Base-by-base conservation (phyloP, 1,140 invertebrate species). In the Pygmarrhopalites habei region DNA sequence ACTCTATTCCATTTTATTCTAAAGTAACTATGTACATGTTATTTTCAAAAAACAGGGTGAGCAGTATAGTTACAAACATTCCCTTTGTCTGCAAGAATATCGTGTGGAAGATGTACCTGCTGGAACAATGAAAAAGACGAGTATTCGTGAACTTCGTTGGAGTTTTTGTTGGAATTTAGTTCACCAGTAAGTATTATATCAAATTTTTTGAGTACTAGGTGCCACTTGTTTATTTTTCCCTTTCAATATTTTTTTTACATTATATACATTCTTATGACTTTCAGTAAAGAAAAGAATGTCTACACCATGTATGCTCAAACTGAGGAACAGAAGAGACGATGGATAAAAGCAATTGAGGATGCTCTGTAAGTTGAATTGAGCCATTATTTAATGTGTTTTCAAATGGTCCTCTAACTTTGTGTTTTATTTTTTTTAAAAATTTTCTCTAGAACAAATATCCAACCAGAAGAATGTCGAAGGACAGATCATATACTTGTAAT, bases 301-400 rank as follows among this genome's bases (percentile, higher is more conserved):
- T 95, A 88, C 74, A 95, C 93, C 7, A 83, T 97, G 72, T 92
- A 87, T 75, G 88, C 92, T 1, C 85, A 92, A 73, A 92, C 86
- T 10, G 89, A 92, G 66, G 91, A 94, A 41, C 83, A 86, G 63
- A 89, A 92, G 65, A 80, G 84, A 66, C 88, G 90, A 74, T 96
- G 94, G 92, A 87, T 95, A 19, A 90, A 92, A 72, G 90, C 92
- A 5, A 85, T 98, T 26, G 83, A 86, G 53, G 89, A 95, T 72
- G 93, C 93, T 43, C 84, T 95, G 89, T 92, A 77, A 85, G 86
- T 77, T 58, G 1, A 58, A 2, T 58, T 35, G 32, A 35, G 15
- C 5, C 32, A 35, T 35, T 35, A 35, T 26, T 5, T 15, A 29
- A 59, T 66, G 25, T 47, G 10, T 51, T 41, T 25, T 59, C 49